These are phyloP conservation scores for Crocuta crocuta DNA, from an alignment of 2,113 vertebrate genomes.

Conservation along the genomic window DNA sequence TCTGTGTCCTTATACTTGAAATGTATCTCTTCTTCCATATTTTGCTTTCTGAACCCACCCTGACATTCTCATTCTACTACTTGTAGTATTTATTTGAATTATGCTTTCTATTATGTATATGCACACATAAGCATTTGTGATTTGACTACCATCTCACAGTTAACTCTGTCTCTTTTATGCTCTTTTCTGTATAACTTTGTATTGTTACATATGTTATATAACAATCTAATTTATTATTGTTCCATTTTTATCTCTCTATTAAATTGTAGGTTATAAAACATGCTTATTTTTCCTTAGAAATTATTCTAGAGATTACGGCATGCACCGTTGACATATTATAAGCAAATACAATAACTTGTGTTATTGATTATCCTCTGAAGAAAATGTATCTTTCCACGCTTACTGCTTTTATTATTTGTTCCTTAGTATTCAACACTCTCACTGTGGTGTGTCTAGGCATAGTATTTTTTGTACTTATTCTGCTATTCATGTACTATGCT, in stretches of 20 bases:
- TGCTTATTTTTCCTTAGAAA: neutral
- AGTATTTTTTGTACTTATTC: neutral
- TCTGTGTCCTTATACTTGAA: neutral
- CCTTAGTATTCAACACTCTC: neutral
- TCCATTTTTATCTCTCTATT: neutral
- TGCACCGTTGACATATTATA: neutral
- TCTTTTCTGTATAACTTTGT: neutral
- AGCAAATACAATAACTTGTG: neutral
- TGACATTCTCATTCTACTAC: neutral
- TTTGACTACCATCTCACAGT: neutral
- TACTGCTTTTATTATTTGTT: neutral
- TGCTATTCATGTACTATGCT: neutral
- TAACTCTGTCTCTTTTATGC: neutral
- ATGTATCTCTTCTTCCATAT: accelerated
- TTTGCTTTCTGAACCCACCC: neutral
- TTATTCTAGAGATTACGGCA: neutral
- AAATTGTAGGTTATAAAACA: neutral
- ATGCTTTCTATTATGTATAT: neutral
- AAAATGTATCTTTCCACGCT: neutral
- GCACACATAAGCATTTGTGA: neutral
- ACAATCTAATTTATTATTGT: neutral
- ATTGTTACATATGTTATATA: neutral
- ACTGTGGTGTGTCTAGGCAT: neutral
- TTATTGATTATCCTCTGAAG: neutral
- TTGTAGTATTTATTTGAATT: neutral